Base-by-base conservation (phyloP, 2,888 invertebrate genomes). In the Heliconius sara region DNA sequence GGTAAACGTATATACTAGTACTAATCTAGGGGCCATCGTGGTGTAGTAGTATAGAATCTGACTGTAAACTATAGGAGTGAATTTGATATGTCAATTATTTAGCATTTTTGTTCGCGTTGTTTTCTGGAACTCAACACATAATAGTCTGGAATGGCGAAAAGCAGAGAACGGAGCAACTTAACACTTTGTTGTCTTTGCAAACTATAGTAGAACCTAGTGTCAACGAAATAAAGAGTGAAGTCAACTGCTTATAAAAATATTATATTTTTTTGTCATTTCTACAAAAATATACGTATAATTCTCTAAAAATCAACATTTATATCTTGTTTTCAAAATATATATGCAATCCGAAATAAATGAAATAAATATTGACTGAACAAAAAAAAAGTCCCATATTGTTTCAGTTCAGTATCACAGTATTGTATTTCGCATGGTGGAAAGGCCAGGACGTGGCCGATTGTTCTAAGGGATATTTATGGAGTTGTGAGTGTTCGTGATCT, bases 401-500 rank as follows among this genome's bases (percentile, higher is more conserved):
- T n/a, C 30, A 57, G 73, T 73, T 60, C 47, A 22, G 12, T 30
- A 43, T 25, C 63, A 66, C 16, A 66, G 39, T 6, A 47, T 43
- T 66, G 43, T 43, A 47, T 43, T 39, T 9, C 65, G 13, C 27
- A 75, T 75, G 30, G 66, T 27, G 47, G 22, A 65, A 47, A 75
- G 47, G 66, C 60, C 0, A 65, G 63, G n/a, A 66, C 43, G 22
- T 66, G 27, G 27, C 30, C 10, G 89, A 90, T 90, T 89, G 89
- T 91, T 90, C 89, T 88, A 86, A 84, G 81, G 84, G 88, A 90
- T 30, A 91, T 91, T 90, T 91, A 91, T 91, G 85, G 88, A 86
- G 84, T 57, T 73, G 73, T 81, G 85, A 85, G 84, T 83, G 86
- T 84, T 85, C 88, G 88, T 90, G 90, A 82, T 85, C 87, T 87